These are phyloP conservation scores for Plebejus argus DNA, from an alignment of 2,888 invertebrate species.

Conservation along the genomic window DNA sequence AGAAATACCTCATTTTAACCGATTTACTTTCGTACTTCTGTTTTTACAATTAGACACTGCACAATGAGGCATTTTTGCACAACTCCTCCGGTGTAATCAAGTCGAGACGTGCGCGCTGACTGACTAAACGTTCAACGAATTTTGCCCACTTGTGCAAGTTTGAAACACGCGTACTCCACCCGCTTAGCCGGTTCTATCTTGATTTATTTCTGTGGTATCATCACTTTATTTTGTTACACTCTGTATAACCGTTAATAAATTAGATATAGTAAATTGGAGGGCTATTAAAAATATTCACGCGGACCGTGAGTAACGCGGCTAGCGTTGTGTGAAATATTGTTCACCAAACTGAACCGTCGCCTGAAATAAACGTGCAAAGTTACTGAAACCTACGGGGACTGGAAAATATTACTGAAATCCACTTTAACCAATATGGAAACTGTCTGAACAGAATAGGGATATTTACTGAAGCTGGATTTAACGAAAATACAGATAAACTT, in stretches of 20 bases:
- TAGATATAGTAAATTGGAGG: conserved; percentile 13
- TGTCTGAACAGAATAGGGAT: conserved; percentile 49
- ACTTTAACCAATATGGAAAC: conserved; percentile 42
- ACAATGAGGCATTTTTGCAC: too few relatives aligned
- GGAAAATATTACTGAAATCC: conserved; percentile 44
- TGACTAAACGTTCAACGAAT: too few relatives aligned
- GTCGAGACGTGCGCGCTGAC: too few relatives aligned
- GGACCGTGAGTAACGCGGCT: conserved; percentile 30
- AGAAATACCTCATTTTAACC: too few relatives aligned
- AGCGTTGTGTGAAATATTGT: conserved; percentile 33
- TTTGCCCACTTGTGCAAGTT: too few relatives aligned
- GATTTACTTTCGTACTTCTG: too few relatives aligned
- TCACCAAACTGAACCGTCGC: conserved; percentile 10
- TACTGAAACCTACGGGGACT: conserved; percentile 58
- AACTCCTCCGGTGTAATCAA: too few relatives aligned
- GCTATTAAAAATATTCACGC: conserved; percentile 28
- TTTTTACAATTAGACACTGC: too few relatives aligned
- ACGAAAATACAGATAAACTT: conserved; percentile 47
- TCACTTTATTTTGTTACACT: too few relatives aligned
- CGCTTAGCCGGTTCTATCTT: too few relatives aligned
- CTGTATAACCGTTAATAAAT: neutral
- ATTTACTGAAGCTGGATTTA: neutral
- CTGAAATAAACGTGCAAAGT: conserved; percentile 39
- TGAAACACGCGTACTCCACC: too few relatives aligned
- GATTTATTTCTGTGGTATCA: too few relatives aligned